Conservation (phyloP, 1,140 invertebrate species). For the Eumeta japonica region DNA sequence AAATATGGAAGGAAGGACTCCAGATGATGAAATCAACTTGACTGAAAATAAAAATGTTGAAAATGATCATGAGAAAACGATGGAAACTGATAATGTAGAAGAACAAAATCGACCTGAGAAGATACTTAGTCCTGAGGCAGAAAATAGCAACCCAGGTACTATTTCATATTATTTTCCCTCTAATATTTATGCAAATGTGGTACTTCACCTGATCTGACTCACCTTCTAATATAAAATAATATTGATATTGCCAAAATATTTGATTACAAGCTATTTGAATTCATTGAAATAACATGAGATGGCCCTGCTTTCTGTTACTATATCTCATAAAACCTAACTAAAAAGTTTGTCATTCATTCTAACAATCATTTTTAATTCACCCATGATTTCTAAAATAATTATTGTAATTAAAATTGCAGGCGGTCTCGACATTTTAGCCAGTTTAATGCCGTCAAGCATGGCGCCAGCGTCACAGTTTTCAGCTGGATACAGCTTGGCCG, state of each 20-base stretch:
- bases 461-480: slow-evolving; percentile 57
- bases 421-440: slow-evolving; percentile 64
- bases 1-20: slow-evolving; percentile 62
- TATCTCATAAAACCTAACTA: too few relatives aligned
- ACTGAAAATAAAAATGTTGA: too few relatives aligned
- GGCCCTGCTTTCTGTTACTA: too few relatives aligned
- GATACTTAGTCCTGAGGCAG: slow-evolving; percentile 35
- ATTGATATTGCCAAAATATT: too few relatives aligned
- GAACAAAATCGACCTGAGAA: slow-evolving; percentile 18
- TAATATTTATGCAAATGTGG: neutral
- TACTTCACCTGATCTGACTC: neutral
- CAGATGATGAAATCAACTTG: too few relatives aligned
- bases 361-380: neutral
- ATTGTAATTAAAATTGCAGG: slow-evolving; percentile 14
- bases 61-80: slow-evolving; percentile 10
- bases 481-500: slow-evolving; percentile 53
- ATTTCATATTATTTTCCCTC: neutral
- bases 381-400: neutral
- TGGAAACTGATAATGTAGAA: slow-evolving; percentile 30
- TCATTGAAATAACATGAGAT: too few relatives aligned
- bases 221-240: too few relatives aligned
- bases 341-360: too few relatives aligned
- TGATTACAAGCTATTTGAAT: too few relatives aligned
- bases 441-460: slow-evolving; percentile 62
- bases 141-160: slow-evolving; percentile 13